A percentile compares a stretch with the other conserved stretches of the same genome.
Evolutionary conservation across 2,113 vertebrate species (phyloP).

Genomic region (Merops nubicus): DNA sequence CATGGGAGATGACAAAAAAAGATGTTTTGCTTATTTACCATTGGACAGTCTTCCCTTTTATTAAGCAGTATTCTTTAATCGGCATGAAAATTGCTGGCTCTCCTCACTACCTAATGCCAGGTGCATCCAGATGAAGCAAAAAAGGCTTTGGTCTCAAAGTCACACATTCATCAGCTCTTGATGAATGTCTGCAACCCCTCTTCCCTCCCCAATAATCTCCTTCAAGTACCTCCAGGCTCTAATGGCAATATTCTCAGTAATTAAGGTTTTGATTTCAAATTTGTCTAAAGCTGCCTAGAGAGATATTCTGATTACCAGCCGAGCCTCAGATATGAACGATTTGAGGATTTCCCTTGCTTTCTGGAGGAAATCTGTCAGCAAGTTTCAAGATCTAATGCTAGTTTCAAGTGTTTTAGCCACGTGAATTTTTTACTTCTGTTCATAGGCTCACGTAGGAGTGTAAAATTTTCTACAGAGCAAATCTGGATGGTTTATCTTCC

Average conservation of each 20-base stretch:
- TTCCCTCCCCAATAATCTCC: not conserved
- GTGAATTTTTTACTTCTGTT: not conserved
- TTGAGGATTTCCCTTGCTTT: not conserved
- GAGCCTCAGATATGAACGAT: not conserved
- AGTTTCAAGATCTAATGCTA: not conserved
- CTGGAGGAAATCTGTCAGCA: not conserved
- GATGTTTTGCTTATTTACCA: not conserved
- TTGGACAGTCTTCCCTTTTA: not conserved
- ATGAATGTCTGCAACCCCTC: not conserved
- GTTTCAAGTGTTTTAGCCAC: not conserved
- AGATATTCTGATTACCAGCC: conserved; percentile 14
- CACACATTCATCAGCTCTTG: not conserved
- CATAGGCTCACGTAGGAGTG: not conserved
- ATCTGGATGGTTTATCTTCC: not conserved
- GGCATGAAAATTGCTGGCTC: not conserved
- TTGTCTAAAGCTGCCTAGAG: conserved; percentile 10
- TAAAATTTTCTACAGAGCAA: not conserved
- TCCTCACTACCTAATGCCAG: not conserved
- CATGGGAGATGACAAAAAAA: not conserved
- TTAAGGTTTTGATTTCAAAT: conserved; percentile 38
- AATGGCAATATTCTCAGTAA: conserved; percentile 22
- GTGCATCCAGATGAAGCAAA: not conserved
- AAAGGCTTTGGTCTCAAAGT: not conserved
- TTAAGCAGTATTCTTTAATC: not conserved
- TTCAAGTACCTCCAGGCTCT: not conserved